phyloP scores from a whole-genome alignment of 30 jellyfish, hydroid and myxozoan genomes.

The Sanderia malayensis region DNA sequence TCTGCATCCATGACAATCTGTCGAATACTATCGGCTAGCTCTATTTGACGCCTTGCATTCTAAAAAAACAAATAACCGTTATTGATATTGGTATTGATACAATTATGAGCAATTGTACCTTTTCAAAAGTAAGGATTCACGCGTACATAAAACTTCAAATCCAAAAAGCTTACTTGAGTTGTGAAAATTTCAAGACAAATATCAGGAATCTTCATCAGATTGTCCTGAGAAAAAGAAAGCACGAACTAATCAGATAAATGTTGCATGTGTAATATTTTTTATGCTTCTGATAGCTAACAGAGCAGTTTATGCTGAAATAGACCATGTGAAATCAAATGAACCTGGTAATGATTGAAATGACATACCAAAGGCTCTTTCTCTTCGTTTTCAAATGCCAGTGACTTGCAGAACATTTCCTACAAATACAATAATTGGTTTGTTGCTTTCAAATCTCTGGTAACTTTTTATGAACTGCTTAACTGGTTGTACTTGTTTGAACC shows the following conservation, averaged over 20 bases:
- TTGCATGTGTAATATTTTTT: neutral
- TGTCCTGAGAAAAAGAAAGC: neutral
- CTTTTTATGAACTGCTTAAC: too few species aligned
- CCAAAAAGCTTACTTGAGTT: neutral
- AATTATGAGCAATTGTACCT: neutral
- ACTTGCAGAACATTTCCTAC: neutral
- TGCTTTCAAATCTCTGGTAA: too few species aligned
- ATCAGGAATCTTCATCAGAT: neutral
- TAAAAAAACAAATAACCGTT: neutral
- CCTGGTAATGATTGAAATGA: too few species aligned
- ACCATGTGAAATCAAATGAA: too few species aligned
- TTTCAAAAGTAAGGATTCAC: neutral
- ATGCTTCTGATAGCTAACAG: too few species aligned
- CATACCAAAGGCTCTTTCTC: neutral
- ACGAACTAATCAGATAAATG: neutral
- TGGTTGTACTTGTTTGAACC: neutral
- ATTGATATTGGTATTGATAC: neutral
- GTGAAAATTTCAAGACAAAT: neutral
- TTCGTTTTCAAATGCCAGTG: neutral
- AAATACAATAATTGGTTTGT: neutral
- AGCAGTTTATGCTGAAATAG: neutral
- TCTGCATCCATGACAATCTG: neutral
- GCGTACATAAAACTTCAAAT: neutral
- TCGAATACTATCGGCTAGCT: neutral
- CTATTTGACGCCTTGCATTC: neutral